Evolutionary conservation across 2,113 vertebrate species (phyloP), one percentile per base, ranked within the genome.

Genomic region (Paratilapia polleni): DNA sequence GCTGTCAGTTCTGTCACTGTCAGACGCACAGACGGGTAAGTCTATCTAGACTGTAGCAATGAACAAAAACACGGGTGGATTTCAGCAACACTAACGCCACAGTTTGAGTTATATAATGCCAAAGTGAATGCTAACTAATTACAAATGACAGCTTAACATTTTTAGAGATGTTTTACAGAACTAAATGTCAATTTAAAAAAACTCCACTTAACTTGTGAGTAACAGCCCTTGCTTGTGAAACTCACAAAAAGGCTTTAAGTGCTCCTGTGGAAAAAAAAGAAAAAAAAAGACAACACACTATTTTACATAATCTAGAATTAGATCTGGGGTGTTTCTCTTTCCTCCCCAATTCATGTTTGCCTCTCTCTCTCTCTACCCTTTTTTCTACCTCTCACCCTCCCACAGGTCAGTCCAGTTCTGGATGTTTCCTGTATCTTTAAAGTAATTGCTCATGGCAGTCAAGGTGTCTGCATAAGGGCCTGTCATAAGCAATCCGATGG

Each of bases 381-480:
- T 31, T 57, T 34, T 57, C 73, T 56, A 28, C 80, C 83, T 82
- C 82, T 78, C 81, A 56, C 76, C 78, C 83, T 79, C 89, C 78
- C 87, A 84, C 84, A 83, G 91, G 87, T 92, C 91, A 88, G 68
- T 74, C 78, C 81, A 60, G 59, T 82, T 86, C 79, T 77, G 82
- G 81, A 74, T 81, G 85, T 87, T 91, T 92, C 83, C 66, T 84
- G 92, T 82, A 92, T 90, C 92, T 92, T 94, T 93, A 90, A 88
- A 92, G 93, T 93, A 93, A 94, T 94, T 92, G 88, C 86, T 91
- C 80, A 64, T 93, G 93, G 93, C 93, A 94, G 92, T 93, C 81
- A 82, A 94, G 93, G 93, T 94, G 94, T 94, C 93, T 93, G 93
- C 93, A 73, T 91, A 93, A 95, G 93, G 87, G 91, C 93, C 94